Base-by-base conservation (phyloP, 2,888 invertebrate species). In the Gasteruption jaculator region DNA sequence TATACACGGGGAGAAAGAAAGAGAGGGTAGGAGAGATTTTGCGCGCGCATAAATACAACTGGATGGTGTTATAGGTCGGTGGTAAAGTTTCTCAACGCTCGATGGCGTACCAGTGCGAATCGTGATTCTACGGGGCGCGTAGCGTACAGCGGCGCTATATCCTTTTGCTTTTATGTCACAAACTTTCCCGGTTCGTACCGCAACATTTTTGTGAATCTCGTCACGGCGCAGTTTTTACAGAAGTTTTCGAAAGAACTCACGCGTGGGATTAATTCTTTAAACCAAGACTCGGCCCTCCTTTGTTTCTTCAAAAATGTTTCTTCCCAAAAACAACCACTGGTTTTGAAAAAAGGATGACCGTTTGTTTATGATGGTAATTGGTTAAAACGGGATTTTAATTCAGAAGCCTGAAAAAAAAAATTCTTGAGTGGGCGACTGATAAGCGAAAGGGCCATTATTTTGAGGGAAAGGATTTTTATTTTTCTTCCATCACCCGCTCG, bases 51-150 rank as follows among this genome's bases (percentile, higher is more conserved):
- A 43, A 33, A 41, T 43, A 43, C 43, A 41, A 37, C 46, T 39
- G 39, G 44, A 47, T 25, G 44, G 41, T 32, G 38, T 44, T 38
- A 47, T 41, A 44, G 41, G 41, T 18, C 34, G 45, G 38, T 47
- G 43, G 43, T 38, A 39, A 64, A 66, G 60, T 65, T 63, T 62
- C 60, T 55, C 61, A 60, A 60, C 66, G 64, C 63, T 63, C 64
- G 66, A 65, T 64, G 63, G 61, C 62, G 60, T 60, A 58, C 63
- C 65, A 67, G 67, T 67, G 62, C 65, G 65, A 57, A 65, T 66
- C 64, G 67, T 65, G 66, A 67, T 65, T 65, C 65, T 62, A 65
- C 61, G 59, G 56, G 56, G 57, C 60, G 61, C 63, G 60, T 58
- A 62, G 56, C 62, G 58, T 54, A n/a, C n/a, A 55, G 61, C 52